Conservation (phyloP, 2,113 vertebrate genomes). For the Craseonycteris thonglongyai region DNA sequence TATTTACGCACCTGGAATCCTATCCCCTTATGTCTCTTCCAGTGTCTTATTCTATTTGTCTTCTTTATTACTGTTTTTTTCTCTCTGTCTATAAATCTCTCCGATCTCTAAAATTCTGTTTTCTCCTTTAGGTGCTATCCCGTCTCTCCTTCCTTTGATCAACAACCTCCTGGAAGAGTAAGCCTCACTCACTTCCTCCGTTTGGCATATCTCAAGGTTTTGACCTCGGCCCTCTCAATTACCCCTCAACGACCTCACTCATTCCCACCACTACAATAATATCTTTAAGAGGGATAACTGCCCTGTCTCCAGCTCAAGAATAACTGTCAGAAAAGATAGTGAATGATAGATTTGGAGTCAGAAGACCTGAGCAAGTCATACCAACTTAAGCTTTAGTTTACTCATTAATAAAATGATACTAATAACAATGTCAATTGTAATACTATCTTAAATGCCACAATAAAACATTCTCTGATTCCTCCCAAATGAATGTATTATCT, state of each 20-base stretch:
- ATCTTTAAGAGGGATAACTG: neutral
- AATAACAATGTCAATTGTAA: neutral
- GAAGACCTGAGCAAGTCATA: neutral
- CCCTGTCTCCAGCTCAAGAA: neutral
- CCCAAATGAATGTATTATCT: neutral
- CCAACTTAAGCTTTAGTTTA: neutral
- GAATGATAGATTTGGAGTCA: neutral
- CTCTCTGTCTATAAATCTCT: neutral
- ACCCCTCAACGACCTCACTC: neutral
- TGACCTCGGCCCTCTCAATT: neutral
- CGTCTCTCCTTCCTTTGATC: neutral
- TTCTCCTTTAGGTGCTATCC: neutral
- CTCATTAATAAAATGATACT: neutral
- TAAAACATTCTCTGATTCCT: neutral
- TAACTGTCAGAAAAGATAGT: slow-evolving; percentile 5
- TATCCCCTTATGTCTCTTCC: neutral
- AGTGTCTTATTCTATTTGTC: neutral
- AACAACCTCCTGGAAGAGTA: neutral
- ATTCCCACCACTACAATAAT: neutral
- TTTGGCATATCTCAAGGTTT: neutral
- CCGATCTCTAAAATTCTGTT: neutral
- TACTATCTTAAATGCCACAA: neutral
- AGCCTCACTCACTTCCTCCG: no score
- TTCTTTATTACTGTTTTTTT: neutral
- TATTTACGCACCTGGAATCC: neutral